Evolutionary conservation across 2,888 invertebrate species (phyloP), one percentile per base, ranked within the genome.

Genomic region (Horisme vitalbata): DNA sequence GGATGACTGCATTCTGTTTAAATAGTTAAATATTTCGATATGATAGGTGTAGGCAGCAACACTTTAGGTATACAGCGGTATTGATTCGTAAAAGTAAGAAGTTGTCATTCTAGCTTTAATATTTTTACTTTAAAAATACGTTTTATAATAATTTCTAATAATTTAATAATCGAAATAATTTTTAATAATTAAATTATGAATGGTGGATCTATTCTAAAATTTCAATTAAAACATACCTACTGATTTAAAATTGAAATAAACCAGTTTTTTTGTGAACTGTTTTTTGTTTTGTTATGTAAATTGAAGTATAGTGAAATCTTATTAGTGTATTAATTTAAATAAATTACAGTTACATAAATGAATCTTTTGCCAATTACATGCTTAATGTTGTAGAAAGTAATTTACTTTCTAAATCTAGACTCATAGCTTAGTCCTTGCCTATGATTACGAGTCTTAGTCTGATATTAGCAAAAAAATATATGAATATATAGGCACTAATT

Each of bases 271-370:
- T 10, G 30, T 27, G 48, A 46, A 10, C 33, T 32, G 30, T 21
- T 12, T 20, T 51, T 36, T 52, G 47, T 51, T 55, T 53, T 50
- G 37, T 48, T 58, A 55, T 55, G 41, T 15, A 27, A 53, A 53
- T 53, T 9, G 26, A 11, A 32, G 41, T 20, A 15, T 12, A 33
- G 44, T 55, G 45, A 52, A 57, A 51, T 48, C 37, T 26, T 32
- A 44, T 15, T 27, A 35, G 43, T 37, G 30, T 21, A 38, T 26
- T 41, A 11, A 41, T 51, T 45, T 45, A 41, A 52, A 52, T 54
- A 39, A 39, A 52, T 47, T 38, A 34, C 41, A 38, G 15, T 36
- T 37, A 41, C 34, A 12, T 27, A 33, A 44, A 36, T 35, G 24
- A 14, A 12, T 7, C 21, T 31, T 44, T 45, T 14, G 34, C 36